Base-by-base conservation (phyloP, 1,140 invertebrate genomes). In the Magallana angulata region DNA sequence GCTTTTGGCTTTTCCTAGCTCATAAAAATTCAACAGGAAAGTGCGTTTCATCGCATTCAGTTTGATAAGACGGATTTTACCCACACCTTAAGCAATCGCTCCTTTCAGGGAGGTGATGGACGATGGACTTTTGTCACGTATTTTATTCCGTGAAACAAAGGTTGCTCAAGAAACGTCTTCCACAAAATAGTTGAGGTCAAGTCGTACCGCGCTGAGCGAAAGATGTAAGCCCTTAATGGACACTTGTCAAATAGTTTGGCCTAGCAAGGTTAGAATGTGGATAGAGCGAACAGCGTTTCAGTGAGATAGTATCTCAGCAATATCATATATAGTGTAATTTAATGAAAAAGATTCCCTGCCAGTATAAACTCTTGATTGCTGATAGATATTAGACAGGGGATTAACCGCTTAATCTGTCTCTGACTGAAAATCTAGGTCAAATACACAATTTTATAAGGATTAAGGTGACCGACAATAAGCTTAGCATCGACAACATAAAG, bases 191-290 rank as follows among this genome's bases (percentile, higher is more conserved):
- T 30, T 76, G 11, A 76, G 68, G 68, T 76, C 68, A 24, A 76
- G 68, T 76, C 68, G 68, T 76, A 30, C 68, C 36, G 9, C 7
- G 18, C 68, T 7, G 68, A 62, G 60, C 60, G 60, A 62, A 62
- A 62, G 60, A 36, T 76, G 68, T 76, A 76, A 76, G 68, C 68
- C 24, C 24, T 76, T 76, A 76, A 76, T 76, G 68, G 68, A 30
- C 68, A 76, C 24, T 36, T 76, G 68, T 76, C 68, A 76, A 48
- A 30, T 76, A 76, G 68, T 9, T 36, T 24, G 68, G 18, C 68
- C 68, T 76, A 76, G 68, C 68, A 76, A 76, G 68, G 68, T 76
- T 76, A 76, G 24, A 30, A 76, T 76, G 68, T 76, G 24, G 68
- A 12, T 76, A 30, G 24, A 48, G 7, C 14, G 24, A 36, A 76